phyloP scores from a whole-genome alignment of 2,888 invertebrate species.

The Spialia ferax region DNA sequence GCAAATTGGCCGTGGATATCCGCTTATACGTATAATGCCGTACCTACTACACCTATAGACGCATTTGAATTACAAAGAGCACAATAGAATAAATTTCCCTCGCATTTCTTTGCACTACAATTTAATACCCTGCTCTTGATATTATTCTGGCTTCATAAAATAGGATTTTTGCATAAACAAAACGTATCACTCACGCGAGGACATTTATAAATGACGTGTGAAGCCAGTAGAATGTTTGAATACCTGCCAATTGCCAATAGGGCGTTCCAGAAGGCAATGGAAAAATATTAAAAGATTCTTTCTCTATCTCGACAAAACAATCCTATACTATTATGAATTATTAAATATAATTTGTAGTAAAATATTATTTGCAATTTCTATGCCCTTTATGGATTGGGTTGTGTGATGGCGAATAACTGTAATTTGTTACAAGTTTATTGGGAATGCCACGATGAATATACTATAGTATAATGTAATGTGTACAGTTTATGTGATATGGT shows the following conservation, averaged over 20 bases:
- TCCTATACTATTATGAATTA: not conserved
- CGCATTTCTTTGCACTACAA: constrained; percentile 25
- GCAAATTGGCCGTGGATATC: constrained; percentile 29
- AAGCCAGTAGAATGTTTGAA: constrained; percentile 16
- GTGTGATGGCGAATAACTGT: not conserved
- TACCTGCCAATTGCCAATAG: constrained; percentile 1
- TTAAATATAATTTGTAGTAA: not conserved
- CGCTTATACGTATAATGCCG: constrained; percentile 30
- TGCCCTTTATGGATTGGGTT: not conserved
- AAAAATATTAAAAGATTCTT: not conserved
- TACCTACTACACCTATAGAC: constrained; percentile 6
- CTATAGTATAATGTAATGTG: not conserved
- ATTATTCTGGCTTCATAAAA: constrained; percentile 29
- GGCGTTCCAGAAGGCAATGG: not conserved
- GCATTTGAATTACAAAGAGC: constrained; percentile 34
- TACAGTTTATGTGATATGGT: not conserved
- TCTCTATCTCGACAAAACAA: not conserved
- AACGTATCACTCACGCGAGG: constrained; percentile 20
- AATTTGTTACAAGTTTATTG: not conserved
- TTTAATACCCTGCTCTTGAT: constrained; percentile 27
- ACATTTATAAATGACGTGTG: constrained; percentile 16
- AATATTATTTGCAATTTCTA: constrained; percentile 8
- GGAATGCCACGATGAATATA: not conserved
- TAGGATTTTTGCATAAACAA: constrained; percentile 24
- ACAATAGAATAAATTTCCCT: constrained; percentile 35